phyloP scores from a whole-genome alignment of 1,140 invertebrate species.

The Cydia amplana region DNA sequence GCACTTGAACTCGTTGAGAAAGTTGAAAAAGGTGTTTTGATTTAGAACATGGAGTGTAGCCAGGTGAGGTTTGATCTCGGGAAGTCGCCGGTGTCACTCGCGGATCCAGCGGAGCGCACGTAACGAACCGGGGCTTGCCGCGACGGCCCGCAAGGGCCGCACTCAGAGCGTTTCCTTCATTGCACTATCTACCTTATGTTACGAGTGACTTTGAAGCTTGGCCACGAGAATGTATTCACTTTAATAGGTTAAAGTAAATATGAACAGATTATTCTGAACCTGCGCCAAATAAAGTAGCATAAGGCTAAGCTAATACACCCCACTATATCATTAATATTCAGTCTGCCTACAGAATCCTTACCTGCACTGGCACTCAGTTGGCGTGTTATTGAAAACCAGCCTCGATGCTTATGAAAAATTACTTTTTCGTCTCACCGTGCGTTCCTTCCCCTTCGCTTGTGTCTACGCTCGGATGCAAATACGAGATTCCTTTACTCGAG shows the following conservation, averaged over 20 bases:
- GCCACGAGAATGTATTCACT: background rate
- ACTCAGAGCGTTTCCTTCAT: slow-evolving; percentile 39
- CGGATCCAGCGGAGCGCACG: slow-evolving; percentile 61
- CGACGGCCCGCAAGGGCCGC: slow-evolving; percentile 47
- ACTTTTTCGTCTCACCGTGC: slow-evolving; percentile 56
- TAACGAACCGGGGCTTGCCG: slow-evolving; percentile 63
- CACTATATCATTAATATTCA: slow-evolving; percentile 30
- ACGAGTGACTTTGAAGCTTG: background rate
- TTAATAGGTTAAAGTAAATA: background rate
- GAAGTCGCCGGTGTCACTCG: slow-evolving; percentile 69
- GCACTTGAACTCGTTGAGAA: slow-evolving; percentile 60
- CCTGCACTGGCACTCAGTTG: slow-evolving; percentile 44
- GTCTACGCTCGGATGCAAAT: slow-evolving; percentile 55
- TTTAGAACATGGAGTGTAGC: slow-evolving; percentile 58
- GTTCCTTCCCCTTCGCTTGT: slow-evolving; percentile 48
- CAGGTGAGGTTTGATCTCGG: slow-evolving; percentile 62
- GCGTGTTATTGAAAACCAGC: slow-evolving; percentile 57
- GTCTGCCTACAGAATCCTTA: slow-evolving; percentile 41
- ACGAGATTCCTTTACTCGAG: slow-evolving; percentile 56
- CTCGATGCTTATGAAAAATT: slow-evolving; percentile 62
- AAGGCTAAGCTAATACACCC: background rate
- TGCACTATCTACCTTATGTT: background rate
- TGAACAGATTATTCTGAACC: background rate
- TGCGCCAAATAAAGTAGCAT: background rate
- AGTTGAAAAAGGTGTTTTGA: slow-evolving; percentile 66